Conservation (phyloP, 2,888 invertebrate genomes). For the Perdita meconis region DNA sequence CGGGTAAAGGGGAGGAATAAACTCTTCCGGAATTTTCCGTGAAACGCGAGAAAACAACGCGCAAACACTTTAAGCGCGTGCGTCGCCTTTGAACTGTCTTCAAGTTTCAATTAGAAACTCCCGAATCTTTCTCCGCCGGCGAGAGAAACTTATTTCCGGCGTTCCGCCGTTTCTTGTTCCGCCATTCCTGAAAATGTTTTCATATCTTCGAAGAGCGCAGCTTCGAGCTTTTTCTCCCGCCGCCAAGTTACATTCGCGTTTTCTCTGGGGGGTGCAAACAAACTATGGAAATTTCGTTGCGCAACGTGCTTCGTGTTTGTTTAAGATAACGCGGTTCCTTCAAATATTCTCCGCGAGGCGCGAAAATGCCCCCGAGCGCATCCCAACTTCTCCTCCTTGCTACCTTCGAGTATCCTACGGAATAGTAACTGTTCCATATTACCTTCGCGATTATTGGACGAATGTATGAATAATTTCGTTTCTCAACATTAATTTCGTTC, state of each 20-base stretch:
- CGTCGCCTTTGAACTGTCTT: background rate
- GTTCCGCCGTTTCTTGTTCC: background rate
- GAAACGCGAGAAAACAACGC: background rate
- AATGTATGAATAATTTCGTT: no score
- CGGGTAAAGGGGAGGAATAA: background rate
- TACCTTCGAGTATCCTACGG: background rate
- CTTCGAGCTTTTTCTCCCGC: slow-evolving; percentile 18
- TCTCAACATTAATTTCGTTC: no score
- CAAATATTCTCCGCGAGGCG: background rate
- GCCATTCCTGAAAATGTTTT: background rate
- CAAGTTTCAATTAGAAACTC: background rate
- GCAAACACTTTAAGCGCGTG: no score
- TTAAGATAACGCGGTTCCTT: slow-evolving; percentile 25
- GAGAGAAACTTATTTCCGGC: background rate
- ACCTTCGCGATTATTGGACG: background rate
- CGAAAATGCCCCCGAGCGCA: background rate
- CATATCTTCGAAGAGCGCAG: slow-evolving; percentile 7
- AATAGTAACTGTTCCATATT: background rate
- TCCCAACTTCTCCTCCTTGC: slow-evolving; percentile 8
- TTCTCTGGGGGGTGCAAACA: slow-evolving; percentile 27
- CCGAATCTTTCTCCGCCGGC: background rate
- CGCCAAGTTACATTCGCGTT: slow-evolving; percentile 15
- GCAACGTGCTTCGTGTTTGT: slow-evolving; percentile 36
- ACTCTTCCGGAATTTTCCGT: background rate
- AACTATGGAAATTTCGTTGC: slow-evolving; percentile 52